Conservation (phyloP, 2,888 invertebrate species). For the Yponomeuta evonymella region DNA sequence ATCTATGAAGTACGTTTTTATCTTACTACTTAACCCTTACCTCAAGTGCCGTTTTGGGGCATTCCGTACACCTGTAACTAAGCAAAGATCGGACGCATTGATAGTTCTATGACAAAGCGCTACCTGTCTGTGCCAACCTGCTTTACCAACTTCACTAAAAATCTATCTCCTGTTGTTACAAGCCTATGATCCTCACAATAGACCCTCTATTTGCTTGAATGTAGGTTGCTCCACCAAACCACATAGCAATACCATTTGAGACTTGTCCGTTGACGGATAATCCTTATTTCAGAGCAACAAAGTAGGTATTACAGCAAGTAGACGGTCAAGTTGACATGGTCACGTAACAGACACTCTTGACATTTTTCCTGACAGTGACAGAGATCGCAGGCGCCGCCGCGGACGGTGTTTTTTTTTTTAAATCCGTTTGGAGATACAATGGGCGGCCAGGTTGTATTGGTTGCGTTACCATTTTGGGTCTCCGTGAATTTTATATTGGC, state of each 20-base stretch:
- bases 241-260: not conserved
- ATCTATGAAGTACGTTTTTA: too few relatives aligned
- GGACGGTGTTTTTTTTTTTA: conserved; percentile 4
- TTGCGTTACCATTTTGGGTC: not conserved
- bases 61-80: conserved; percentile 10
- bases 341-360: conserved; percentile 9
- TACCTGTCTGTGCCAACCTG: conserved; percentile 43
- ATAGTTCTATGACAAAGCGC: conserved; percentile 44
- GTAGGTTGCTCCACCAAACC: not conserved
- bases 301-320: not conserved
- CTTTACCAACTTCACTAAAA: not conserved
- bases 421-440: conserved; percentile 6
- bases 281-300: not conserved
- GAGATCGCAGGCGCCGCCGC: conserved; percentile 15
- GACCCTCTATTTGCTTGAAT: not conserved
- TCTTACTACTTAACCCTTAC: conserved; percentile 9
- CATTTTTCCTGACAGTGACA: conserved; percentile 14
- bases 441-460: conserved; percentile 2
- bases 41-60: conserved; percentile 1
- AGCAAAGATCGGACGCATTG: conserved; percentile 19
- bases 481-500: not conserved
- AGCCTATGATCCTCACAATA: not conserved
- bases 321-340: not conserved
- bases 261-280: not conserved
- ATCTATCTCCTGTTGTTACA: not conserved